A percentile compares a stretch with the other conserved stretches of the same genome.
phyloP scores from a whole-genome alignment of 2,797 vertebrate species.

The Silurus lanzhouensis region DNA sequence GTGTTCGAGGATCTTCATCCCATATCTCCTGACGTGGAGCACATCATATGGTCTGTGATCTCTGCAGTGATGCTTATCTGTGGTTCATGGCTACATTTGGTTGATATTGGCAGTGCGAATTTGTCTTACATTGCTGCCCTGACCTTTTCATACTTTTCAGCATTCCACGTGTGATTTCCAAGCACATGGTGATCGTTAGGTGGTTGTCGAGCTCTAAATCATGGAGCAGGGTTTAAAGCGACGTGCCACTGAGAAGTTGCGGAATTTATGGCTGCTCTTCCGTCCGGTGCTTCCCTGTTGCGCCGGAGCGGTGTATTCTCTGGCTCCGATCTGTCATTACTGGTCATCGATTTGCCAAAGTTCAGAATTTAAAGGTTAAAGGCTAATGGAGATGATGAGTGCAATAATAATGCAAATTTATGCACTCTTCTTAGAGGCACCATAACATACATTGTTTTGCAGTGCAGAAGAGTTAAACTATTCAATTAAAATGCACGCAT shows the following conservation, averaged over 20 bases:
- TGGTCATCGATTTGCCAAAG: constrained; percentile 41
- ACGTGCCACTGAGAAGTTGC: background rate
- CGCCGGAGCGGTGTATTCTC: background rate
- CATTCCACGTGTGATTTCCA: constrained; percentile 15
- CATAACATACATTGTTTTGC: background rate
- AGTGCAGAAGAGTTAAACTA: background rate
- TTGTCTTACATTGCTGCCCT: background rate
- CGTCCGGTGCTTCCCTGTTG: constrained; percentile 11
- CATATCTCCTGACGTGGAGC: background rate
- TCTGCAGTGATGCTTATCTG: background rate
- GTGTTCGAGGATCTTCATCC: background rate
- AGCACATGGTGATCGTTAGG: constrained; percentile 14
- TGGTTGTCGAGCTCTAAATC: constrained; percentile 37
- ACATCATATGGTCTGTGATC: background rate
- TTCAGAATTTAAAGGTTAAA: constrained; percentile 42
- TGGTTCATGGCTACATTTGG: background rate
- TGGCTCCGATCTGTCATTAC: background rate
- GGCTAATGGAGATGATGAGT: constrained; percentile 8
- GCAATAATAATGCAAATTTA: background rate
- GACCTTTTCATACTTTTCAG: background rate
- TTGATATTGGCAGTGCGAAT: background rate
- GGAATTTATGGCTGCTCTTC: constrained; percentile 24
- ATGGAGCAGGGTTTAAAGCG: background rate
- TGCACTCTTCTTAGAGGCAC: background rate
- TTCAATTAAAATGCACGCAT: background rate